Base-by-base conservation (phyloP, 2,888 invertebrate genomes). In the Acronicta alni region DNA sequence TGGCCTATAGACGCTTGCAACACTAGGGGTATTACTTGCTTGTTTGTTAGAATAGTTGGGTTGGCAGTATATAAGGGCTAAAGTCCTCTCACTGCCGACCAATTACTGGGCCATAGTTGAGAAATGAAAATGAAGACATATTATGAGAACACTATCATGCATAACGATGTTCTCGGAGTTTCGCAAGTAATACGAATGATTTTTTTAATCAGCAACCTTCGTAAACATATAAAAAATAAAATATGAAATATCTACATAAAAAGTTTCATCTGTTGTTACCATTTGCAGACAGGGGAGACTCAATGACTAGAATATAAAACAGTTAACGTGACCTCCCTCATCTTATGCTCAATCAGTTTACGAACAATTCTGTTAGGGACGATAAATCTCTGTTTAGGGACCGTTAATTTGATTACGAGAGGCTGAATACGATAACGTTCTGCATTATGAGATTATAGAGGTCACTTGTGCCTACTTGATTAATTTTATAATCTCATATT, bases 381-480 rank as follows among this genome's bases (percentile, higher is more conserved):
- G 83, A 93, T 93, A 94, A 94, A 94, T 94, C 93, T 89, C 84
- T 84, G 90, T 90, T 91, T 89, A 85, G 88, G 87, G 84, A 80
- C 80, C 71, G 82, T 72, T 84, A 88, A 93, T 89, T 89, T 80
- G 81, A 90, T 93, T 91, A 90, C 77, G 72, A 74, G 79, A 84
- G 86, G 84, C 79, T 78, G 77, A 83, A 80, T 80, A 70, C 81
- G 80, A 88, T 89, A 90, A 91, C 82, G 81, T 68, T 70, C 72
- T 70, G 72, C 78, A 82, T 88, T 85, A 88, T 85, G 77, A 75
- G 83, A 91, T 91, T 91, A 91, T 72, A 69, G 82, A 89, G 89
- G 88, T 90, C 89, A 90, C 73, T 83, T 79, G 79, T 79, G n/a
- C n/a, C n/a, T n/a, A 66, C 72, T 60, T 80, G 81, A 87, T 89